Conservation (phyloP, 2,888 invertebrate species). For the Drosophila prolongata region DNA sequence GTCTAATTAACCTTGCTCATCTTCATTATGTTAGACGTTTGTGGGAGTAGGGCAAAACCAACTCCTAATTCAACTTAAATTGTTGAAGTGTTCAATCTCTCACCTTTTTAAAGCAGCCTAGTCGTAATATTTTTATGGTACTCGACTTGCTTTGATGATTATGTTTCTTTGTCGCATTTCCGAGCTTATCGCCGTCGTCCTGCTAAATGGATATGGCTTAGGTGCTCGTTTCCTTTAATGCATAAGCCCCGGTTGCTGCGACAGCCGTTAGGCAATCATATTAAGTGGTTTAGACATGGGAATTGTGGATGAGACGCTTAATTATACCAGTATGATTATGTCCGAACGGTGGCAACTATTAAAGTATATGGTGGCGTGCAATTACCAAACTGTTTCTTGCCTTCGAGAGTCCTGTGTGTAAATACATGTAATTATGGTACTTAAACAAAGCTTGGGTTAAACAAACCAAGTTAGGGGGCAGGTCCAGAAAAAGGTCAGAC, state of each 20-base stretch:
- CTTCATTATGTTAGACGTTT: neutral
- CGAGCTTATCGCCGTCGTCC: slow-evolving; percentile 32
- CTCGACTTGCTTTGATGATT: slow-evolving; percentile 21
- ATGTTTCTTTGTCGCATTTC: slow-evolving; percentile 28
- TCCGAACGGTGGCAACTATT: slow-evolving; percentile 27
- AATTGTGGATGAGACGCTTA: slow-evolving; percentile 22
- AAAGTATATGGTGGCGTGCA: slow-evolving; percentile 11
- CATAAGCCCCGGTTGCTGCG: slow-evolving; percentile 6
- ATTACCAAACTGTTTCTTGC: slow-evolving; percentile 4
- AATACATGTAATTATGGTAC: slow-evolving; percentile 9
- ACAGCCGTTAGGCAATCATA: slow-evolving; percentile 60
- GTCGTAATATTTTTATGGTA: slow-evolving; percentile 3
- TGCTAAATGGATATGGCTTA: slow-evolving; percentile 35
- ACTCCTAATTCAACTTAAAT: slow-evolving; percentile 2
- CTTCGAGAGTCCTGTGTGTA: neutral
- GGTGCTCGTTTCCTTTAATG: slow-evolving; percentile 49
- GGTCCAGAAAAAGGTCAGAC: neutral
- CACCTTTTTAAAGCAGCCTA: neutral
- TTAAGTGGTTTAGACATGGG: slow-evolving; percentile 49
- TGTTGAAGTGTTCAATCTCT: slow-evolving; percentile 12
- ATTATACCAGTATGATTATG: slow-evolving; percentile 45
- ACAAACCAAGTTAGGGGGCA: neutral
- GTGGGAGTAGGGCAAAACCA: neutral
- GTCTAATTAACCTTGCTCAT: slow-evolving; percentile 33
- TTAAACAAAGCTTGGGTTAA: neutral